Conservation (phyloP, 2,797 vertebrate genomes). For the Melanotaenia parkinsoni region DNA sequence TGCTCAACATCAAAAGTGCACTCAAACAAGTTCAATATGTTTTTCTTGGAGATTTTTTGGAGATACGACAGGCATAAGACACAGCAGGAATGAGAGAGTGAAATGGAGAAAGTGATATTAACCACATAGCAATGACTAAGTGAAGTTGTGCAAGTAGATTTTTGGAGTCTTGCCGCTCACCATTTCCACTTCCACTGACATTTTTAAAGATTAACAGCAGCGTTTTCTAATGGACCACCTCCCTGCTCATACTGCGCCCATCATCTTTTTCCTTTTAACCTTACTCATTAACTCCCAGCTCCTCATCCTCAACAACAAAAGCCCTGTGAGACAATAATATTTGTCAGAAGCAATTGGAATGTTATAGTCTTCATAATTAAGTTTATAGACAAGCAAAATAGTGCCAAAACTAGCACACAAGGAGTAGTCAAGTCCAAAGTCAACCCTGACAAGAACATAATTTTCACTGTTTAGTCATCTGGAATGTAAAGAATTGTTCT, state of each 20-base stretch:
- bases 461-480: constrained; percentile 43
- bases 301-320: constrained; percentile 31
- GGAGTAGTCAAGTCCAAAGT: constrained; percentile 41
- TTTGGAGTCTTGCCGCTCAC: constrained; percentile 50
- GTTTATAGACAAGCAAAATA: constrained; percentile 14
- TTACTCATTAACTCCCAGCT: constrained; percentile 24
- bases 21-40: constrained; percentile 10
- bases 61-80: constrained; percentile 25
- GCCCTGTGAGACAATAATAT: constrained; percentile 37
- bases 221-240: constrained; percentile 58
- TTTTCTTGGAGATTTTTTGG: constrained; percentile 30
- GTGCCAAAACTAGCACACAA: constrained; percentile 27
- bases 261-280: constrained; percentile 41
- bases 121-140: constrained; percentile 52
- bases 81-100: constrained; percentile 15
- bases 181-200: constrained; percentile 60
- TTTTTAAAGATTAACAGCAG: constrained; percentile 68
- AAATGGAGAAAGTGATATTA: constrained; percentile 50
- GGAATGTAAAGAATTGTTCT: constrained; percentile 25
- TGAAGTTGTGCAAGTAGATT: constrained; percentile 54
- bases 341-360: constrained; percentile 32
- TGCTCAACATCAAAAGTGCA: not conserved
- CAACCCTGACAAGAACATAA: constrained; percentile 31
- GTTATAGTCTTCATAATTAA: constrained; percentile 31
- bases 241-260: constrained; percentile 40